phyloP scores from a whole-genome alignment of 2,113 vertebrate species.

The Mormoops blainvillei region DNA sequence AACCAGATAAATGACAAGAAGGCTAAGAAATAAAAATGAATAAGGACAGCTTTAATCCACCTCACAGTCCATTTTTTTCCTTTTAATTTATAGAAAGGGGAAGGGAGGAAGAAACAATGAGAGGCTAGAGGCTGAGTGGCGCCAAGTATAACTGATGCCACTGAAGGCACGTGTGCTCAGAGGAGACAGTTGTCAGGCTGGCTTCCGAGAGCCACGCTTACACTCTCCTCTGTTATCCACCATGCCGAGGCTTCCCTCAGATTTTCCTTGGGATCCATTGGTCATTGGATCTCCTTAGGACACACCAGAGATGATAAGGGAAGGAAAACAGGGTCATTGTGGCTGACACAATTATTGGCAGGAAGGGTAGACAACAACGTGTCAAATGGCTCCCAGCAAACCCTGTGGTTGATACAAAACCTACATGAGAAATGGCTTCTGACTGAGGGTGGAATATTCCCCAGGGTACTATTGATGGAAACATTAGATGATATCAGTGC shows the following conservation, averaged over 20 bases:
- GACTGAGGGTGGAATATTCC: not conserved
- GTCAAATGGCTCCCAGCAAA: not conserved
- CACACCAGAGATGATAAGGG: not conserved
- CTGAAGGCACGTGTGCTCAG: not conserved
- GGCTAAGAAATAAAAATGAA: slow-evolving; percentile 51
- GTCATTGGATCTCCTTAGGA: not conserved
- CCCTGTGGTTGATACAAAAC: not conserved
- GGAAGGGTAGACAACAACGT: not conserved
- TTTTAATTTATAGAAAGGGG: slow-evolving; percentile 30
- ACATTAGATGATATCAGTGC: not conserved
- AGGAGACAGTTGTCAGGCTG: not conserved
- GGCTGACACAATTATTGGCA: not conserved
- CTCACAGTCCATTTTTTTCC: slow-evolving; percentile 47
- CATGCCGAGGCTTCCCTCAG: not conserved
- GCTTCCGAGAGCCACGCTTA: not conserved
- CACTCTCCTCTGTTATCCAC: not conserved
- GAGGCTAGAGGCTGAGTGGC: not conserved
- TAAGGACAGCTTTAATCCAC: slow-evolving; percentile 47
- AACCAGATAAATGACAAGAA: slow-evolving; percentile 57
- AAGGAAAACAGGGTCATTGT: not conserved
- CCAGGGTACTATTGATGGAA: not conserved
- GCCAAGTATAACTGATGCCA: not conserved
- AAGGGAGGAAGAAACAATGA: not conserved
- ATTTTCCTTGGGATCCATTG: not conserved
- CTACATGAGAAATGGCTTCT: not conserved